Evolutionary conservation across 1,140 invertebrate genomes (phyloP).

Genomic region (Anastrepha obliqua): DNA sequence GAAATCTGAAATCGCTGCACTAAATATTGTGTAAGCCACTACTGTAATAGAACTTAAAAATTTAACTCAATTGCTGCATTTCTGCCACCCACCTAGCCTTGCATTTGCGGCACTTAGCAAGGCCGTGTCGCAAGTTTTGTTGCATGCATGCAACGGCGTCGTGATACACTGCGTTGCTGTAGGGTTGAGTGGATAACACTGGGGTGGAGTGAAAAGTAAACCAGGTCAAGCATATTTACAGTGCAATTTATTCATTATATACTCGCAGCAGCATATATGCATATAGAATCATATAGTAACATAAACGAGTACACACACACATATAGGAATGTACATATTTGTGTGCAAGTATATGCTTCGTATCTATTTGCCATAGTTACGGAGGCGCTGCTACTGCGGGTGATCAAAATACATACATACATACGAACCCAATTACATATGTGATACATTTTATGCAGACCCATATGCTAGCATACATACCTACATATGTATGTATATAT

Average conservation of each 20-base stretch:
- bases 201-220: conserved; percentile 35
- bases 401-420: neutral
- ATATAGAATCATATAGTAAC: neutral
- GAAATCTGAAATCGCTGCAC: neutral
- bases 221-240: conserved; percentile 53
- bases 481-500: neutral
- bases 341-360: too few species aligned
- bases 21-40: neutral
- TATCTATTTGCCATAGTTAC: too few species aligned
- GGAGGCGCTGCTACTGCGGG: neutral
- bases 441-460: too few species aligned
- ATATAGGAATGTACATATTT: too few species aligned
- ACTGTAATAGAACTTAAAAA: neutral
- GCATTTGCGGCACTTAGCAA: conserved; percentile 32
- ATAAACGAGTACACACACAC: neutral
- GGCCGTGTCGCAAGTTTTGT: conserved; percentile 12
- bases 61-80: neutral
- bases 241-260: conserved; percentile 50
- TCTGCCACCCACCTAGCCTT: neutral
- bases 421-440: neutral
- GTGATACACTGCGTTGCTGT: neutral
- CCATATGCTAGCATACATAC: neutral
- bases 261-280: neutral
- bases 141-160: conserved; percentile 37
- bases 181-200: neutral